Conservation (phyloP, 2,888 invertebrate genomes). For the Ophion obscuratus region DNA sequence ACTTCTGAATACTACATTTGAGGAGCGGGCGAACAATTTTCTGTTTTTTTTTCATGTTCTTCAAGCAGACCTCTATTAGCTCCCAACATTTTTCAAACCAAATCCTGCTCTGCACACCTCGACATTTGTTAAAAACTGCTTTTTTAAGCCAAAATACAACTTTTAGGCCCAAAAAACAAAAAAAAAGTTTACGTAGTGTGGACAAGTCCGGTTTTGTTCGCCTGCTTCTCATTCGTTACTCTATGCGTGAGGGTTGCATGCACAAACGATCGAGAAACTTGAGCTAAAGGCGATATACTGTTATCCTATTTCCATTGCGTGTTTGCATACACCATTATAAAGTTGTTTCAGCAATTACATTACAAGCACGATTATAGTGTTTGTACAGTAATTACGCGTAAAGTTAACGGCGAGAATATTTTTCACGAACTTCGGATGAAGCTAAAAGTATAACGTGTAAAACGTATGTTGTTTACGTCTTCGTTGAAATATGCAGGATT, state of each 20-base stretch:
- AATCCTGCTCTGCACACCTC: too few species aligned
- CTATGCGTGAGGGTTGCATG: not conserved
- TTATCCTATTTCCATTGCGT: not conserved
- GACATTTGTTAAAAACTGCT: too few species aligned
- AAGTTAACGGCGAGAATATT: not conserved
- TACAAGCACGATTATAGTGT: too few species aligned
- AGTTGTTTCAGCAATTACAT: too few species aligned
- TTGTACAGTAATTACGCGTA: not conserved
- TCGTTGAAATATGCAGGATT: not conserved
- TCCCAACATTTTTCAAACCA: too few species aligned
- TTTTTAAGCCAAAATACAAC: too few species aligned
- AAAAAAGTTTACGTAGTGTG: too few species aligned
- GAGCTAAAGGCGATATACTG: not conserved
- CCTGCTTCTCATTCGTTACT: not conserved
- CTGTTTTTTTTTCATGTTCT: too few species aligned
- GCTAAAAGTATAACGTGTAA: not conserved
- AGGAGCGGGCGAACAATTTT: too few species aligned
- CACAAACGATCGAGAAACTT: slow-evolving; percentile 40
- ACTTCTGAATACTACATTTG: slow-evolving; percentile 10
- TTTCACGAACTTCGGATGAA: not conserved
- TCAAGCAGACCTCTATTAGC: too few species aligned
- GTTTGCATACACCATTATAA: not conserved
- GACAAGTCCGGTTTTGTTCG: too few species aligned
- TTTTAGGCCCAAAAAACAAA: too few species aligned
- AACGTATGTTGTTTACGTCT: not conserved